Evolutionary conservation across 2,888 invertebrate species (phyloP).

Genomic region (Volucella bombylans): DNA sequence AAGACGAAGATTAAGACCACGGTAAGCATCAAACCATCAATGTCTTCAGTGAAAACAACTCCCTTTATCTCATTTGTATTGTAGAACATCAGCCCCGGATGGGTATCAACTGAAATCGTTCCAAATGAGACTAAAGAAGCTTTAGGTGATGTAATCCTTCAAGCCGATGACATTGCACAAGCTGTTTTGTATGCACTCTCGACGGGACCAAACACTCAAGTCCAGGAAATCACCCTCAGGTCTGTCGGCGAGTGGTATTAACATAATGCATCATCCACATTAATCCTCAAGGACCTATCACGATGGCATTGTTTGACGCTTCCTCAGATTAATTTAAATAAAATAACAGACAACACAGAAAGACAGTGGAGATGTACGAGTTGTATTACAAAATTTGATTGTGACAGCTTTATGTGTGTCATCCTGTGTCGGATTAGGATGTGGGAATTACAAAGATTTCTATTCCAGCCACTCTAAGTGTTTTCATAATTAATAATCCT

Average conservation of each 20-base stretch:
- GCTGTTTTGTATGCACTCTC: conserved; percentile 84
- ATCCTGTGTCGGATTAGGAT: too few species aligned
- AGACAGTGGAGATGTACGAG: not conserved
- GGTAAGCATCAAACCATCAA: conserved; percentile 75
- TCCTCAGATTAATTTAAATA: conserved; percentile 13
- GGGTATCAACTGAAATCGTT: conserved; percentile 46
- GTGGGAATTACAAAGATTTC: too few species aligned
- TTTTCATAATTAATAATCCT: conserved; percentile 6
- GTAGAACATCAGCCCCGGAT: conserved; percentile 52
- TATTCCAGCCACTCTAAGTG: not conserved
- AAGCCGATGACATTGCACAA: conserved; percentile 84
- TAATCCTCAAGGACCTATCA: not conserved
- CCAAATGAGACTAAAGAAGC: conserved; percentile 75
- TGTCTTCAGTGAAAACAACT: not conserved
- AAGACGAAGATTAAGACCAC: conserved; percentile 80
- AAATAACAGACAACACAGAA: not conserved
- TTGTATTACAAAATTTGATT: too few species aligned
- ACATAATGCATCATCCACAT: not conserved
- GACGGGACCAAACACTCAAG: conserved; percentile 80
- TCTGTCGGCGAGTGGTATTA: conserved; percentile 57
- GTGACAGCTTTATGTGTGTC: too few species aligned
- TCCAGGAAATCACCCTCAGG: conserved; percentile 51
- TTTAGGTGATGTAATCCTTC: conserved; percentile 77
- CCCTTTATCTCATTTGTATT: not conserved
- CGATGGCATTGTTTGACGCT: not conserved